Conservation (phyloP, 2,888 invertebrate genomes). For the Agrilus mali region DNA sequence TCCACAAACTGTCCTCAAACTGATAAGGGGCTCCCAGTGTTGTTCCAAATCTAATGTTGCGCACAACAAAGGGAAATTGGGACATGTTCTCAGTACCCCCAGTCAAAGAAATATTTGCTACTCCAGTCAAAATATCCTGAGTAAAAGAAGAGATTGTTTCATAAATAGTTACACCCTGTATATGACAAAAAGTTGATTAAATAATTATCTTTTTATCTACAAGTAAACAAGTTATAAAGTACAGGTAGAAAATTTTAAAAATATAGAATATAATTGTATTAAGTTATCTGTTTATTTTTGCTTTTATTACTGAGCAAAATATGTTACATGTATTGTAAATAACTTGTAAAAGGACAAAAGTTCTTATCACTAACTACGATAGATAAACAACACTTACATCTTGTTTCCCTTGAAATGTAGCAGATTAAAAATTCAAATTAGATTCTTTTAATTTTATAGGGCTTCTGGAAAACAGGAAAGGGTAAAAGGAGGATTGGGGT, state of each 20-base stretch:
- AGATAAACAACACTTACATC: no score
- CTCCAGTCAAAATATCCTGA: slow-evolving; percentile 76
- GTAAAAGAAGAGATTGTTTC: slow-evolving; percentile 17
- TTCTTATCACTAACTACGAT: no score
- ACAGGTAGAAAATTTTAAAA: background rate
- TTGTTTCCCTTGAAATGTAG: background rate
- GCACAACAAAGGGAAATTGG: slow-evolving; percentile 73
- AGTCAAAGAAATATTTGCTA: slow-evolving; percentile 73
- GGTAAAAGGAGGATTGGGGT: no score
- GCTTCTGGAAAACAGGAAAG: no score
- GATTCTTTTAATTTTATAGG: no score
- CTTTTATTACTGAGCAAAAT: no score
- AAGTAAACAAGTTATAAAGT: background rate
- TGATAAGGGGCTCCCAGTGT: slow-evolving; percentile 61
- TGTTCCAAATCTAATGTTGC: slow-evolving; percentile 81
- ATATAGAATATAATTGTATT: background rate
- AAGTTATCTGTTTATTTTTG: no score
- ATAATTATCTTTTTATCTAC: background rate
- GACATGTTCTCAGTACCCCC: slow-evolving; percentile 97
- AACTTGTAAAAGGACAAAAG: no score
- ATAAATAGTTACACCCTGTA: background rate
- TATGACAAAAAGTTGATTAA: no score
- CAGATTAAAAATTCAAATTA: background rate
- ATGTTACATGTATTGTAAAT: no score
- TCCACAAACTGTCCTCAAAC: slow-evolving; percentile 86